A percentile compares a stretch with the other conserved stretches of the same genome.
Evolutionary conservation across 2,888 invertebrate genomes (phyloP).

Genomic region (Hirtodrosophila duncani): DNA sequence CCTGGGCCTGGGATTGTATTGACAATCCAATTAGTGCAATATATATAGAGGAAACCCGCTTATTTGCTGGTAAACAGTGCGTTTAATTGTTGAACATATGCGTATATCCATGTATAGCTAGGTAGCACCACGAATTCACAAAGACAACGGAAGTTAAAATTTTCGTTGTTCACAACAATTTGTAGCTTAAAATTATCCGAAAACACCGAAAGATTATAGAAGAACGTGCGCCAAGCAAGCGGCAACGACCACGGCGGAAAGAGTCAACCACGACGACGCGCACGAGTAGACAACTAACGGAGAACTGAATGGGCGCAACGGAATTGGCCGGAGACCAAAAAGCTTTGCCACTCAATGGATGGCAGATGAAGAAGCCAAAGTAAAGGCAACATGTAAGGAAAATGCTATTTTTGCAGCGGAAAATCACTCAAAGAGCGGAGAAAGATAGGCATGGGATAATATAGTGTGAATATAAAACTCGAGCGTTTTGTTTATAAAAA

Average conservation of each 20-base stretch:
- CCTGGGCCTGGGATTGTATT: conserved; percentile 23
- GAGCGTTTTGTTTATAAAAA: conserved; percentile 26
- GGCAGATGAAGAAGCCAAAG: conserved; percentile 23
- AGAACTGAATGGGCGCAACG: conserved; percentile 52
- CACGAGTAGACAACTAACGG: conserved; percentile 60
- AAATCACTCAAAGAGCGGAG: conserved; percentile 44
- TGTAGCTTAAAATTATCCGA: conserved; percentile 6
- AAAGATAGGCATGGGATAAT: no score
- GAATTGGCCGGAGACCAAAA: conserved; percentile 11
- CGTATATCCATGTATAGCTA: no score
- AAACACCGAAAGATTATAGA: conserved; percentile 10
- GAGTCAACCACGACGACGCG: conserved; percentile 38
- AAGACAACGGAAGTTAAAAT: background rate
- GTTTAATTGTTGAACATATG: no score
- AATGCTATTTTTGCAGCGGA: conserved; percentile 48
- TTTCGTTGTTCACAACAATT: background rate
- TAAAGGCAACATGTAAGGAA: conserved; percentile 6
- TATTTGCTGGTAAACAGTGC: conserved; percentile 1
- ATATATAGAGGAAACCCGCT: conserved; percentile 31
- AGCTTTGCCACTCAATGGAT: conserved; percentile 30
- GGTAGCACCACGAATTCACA: background rate
- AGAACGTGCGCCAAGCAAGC: conserved; percentile 6
- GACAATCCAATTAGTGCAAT: conserved; percentile 65
- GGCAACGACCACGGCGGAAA: conserved; percentile 22
- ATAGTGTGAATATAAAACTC: conserved; percentile 4